Evolutionary conservation across 2,888 invertebrate genomes (phyloP).

Genomic region (Sepioteuthis lessoniana): DNA sequence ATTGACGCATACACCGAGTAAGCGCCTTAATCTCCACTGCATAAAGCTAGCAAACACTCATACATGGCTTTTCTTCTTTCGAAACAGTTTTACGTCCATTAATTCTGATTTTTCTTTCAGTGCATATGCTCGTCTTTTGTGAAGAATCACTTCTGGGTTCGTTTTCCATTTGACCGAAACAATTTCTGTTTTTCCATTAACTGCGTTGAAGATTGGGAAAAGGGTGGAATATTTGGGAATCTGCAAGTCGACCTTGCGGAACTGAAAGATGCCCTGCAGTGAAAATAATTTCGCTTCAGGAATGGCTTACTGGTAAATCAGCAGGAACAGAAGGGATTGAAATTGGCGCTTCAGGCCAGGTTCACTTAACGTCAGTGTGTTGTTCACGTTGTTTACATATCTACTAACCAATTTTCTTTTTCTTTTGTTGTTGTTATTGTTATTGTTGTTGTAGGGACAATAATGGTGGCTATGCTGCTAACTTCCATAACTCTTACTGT

Average conservation of each 20-base stretch:
- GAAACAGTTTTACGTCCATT: neutral
- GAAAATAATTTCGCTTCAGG: neutral
- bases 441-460: no score
- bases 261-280: neutral
- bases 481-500: no score
- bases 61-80: neutral
- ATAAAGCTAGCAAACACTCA: neutral
- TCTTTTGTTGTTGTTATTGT: neutral
- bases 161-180: neutral
- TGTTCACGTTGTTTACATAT: neutral
- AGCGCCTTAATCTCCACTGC: neutral
- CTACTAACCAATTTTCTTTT: neutral
- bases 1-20: no score
- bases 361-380: neutral
- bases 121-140: neutral
- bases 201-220: neutral
- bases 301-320: conserved; percentile 6
- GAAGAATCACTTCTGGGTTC: neutral
- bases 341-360: neutral
- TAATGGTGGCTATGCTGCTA: no score
- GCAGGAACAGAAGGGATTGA: neutral
- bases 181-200: neutral
- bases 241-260: conserved; percentile 8
- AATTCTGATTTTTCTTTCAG: neutral
- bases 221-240: neutral